Base-by-base conservation (phyloP, 2,113 vertebrate genomes). In the Myrmecobius fasciatus region DNA sequence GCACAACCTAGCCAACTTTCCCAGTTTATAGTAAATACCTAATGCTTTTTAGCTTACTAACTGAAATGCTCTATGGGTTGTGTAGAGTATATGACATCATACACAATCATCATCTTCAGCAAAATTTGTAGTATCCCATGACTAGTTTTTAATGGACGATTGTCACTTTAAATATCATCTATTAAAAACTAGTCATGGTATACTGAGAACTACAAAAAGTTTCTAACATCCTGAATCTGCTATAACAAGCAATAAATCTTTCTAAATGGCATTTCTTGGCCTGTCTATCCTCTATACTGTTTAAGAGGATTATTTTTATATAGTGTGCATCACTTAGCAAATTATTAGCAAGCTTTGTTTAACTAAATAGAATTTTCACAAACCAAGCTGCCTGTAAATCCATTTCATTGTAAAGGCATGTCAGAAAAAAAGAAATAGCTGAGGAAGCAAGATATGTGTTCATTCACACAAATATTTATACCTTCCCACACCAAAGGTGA, bases 401-500 rank as follows among this genome's bases (percentile, higher is more conserved):
- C 3, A 75, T 94, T 88, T 90, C 48, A 53, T 0, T 90, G n/a
- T 2, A 92, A 95, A 92, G 60, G 56, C 56, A 94, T 14, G 12
- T 91, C 95, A 52, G 31, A 88, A n/a, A 91, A 92, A 46, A 91
- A 92, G 52, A 94, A 26, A 89, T 83, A 91, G 93, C 25, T 92
- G 43, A 96, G 83, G 88, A 94, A 96, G 54, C 54, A 94, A 93
- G 22, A 90, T 26, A 20, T 95, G 88, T 17, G 25, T 93, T 88
- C 91, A 95, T 51, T 94, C 91, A 96, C 28, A 43, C 43, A 96
- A 93, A 89, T 51, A 92, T 43, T 43, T 83, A 24, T 2, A 83
- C 20, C n/a, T 83, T 20, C 67, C 67, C 67, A 24, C 4, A 17
- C 20, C 20, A 83, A 83, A 83, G 67, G 1, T 95, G 47, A 53